Evolutionary conservation across 2,888 invertebrate genomes (phyloP).

Genomic region (Sinotaia quadrata): DNA sequence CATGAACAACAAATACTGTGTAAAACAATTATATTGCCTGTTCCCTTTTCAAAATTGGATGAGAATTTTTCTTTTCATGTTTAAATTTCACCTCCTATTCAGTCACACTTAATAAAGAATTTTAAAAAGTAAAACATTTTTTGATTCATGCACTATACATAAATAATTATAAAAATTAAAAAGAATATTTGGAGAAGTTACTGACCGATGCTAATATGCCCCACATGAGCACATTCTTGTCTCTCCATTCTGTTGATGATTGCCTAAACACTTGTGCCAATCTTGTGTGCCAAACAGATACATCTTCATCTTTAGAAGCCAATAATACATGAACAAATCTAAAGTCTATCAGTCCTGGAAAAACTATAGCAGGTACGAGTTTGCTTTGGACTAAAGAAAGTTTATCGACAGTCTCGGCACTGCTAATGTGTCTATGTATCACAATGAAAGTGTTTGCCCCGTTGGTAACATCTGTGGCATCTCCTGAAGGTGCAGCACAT

Average conservation of each 20-base stretch:
- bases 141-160: background rate
- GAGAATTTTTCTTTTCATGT: too few relatives aligned
- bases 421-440: background rate
- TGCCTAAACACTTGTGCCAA: background rate
- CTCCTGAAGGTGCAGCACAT: background rate
- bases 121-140: background rate
- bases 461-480: background rate
- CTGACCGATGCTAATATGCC: conserved; percentile 19
- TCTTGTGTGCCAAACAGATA: background rate
- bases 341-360: background rate
- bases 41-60: too few relatives aligned
- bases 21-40: too few relatives aligned
- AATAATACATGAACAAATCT: conserved; percentile 19
- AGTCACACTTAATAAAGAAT: too few relatives aligned
- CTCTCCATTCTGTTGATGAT: background rate
- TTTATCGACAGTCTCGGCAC: background rate
- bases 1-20: too few relatives aligned
- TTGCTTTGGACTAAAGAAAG: background rate
- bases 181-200: background rate
- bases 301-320: background rate
- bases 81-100: too few relatives aligned
- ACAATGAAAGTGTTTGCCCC: conserved; percentile 14
- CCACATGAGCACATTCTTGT: background rate
- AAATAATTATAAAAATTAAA: too few relatives aligned
- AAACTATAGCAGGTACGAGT: background rate